These are phyloP conservation scores for Acanthopleura granulata DNA, from an alignment of 2,888 invertebrate genomes.

Conservation along the genomic window DNA sequence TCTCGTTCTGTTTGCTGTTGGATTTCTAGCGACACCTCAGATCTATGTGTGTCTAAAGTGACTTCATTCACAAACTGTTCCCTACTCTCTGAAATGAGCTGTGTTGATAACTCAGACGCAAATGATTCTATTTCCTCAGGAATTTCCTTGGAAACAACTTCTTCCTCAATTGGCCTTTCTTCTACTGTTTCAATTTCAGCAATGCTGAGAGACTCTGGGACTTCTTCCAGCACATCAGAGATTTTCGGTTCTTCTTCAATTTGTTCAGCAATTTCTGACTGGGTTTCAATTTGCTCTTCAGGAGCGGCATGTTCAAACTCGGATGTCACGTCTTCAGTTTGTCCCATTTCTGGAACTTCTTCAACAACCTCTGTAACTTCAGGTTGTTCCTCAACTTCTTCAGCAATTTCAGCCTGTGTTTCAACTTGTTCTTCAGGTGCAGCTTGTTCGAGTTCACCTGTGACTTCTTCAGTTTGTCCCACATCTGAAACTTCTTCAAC, in stretches of 20 bases:
- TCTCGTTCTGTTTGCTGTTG: neutral
- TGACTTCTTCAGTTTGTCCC: slow-evolving; percentile 24
- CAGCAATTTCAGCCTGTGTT: slow-evolving; percentile 28
- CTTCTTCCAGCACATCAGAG: slow-evolving; percentile 3
- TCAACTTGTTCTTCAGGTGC: slow-evolving; percentile 27
- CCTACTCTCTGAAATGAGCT: neutral
- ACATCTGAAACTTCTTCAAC: slow-evolving; percentile 21
- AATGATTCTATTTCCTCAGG: slow-evolving; percentile 3
- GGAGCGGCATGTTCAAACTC: slow-evolving; percentile 19
- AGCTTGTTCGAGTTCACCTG: slow-evolving; percentile 31
- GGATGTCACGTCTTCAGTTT: slow-evolving; percentile 28
- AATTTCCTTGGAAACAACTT: neutral
- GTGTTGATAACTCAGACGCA: neutral
- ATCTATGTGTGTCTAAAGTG: neutral
- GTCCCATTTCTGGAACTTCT: slow-evolving; percentile 27
- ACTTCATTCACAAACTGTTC: neutral
- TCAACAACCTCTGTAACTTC: slow-evolving; percentile 34
- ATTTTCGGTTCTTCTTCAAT: slow-evolving; percentile 1
- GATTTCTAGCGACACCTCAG: no score
- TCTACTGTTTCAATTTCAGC: neutral
- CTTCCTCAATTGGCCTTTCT: neutral
- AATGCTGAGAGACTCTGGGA: no score
- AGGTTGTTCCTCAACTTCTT: slow-evolving; percentile 26
- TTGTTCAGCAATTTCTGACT: slow-evolving; percentile 24
- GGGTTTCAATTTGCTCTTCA: slow-evolving; percentile 29